A percentile compares a stretch with the other conserved stretches of the same genome.
Conservation (phyloP, 2,888 invertebrate species). For the Trichogramma evanescens region DNA sequence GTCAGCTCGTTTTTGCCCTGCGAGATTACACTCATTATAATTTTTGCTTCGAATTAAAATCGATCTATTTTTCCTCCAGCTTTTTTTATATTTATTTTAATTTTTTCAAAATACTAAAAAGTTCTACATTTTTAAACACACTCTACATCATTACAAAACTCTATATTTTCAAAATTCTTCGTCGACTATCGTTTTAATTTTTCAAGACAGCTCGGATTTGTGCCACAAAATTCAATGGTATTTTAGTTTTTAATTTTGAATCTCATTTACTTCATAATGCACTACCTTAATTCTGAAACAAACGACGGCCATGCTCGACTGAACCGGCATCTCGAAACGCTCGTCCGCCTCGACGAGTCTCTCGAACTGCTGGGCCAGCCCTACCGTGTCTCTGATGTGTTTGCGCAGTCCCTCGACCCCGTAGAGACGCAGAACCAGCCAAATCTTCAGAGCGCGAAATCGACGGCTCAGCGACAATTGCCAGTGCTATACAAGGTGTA, state of each 20-base stretch:
- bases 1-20: conserved; percentile 64
- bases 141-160: not conserved
- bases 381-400: conserved; percentile 68
- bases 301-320: conserved; percentile 72
- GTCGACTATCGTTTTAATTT: no score
- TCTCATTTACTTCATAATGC: not conserved
- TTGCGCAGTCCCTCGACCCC: conserved; percentile 74
- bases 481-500: conserved; percentile 70
- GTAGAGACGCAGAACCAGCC: conserved; percentile 81
- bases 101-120: conserved; percentile 15
- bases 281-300: conserved; percentile 76
- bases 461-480: conserved; percentile 80
- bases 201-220: no score
- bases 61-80: no score
- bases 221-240: no score
- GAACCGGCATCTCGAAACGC: conserved; percentile 71
- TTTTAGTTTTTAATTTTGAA: no score
- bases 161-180: conserved; percentile 28
- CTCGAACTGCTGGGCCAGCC: conserved; percentile 73
- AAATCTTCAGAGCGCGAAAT: conserved; percentile 85
- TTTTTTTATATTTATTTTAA: not conserved
- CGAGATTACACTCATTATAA: no score
- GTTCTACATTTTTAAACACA: not conserved
- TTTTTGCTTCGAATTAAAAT: no score
- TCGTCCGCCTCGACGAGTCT: conserved; percentile 61